Evolutionary conservation across 2,797 vertebrate genomes (phyloP), one percentile per base, ranked within the genome.

Genomic region (Lagodon rhomboides): DNA sequence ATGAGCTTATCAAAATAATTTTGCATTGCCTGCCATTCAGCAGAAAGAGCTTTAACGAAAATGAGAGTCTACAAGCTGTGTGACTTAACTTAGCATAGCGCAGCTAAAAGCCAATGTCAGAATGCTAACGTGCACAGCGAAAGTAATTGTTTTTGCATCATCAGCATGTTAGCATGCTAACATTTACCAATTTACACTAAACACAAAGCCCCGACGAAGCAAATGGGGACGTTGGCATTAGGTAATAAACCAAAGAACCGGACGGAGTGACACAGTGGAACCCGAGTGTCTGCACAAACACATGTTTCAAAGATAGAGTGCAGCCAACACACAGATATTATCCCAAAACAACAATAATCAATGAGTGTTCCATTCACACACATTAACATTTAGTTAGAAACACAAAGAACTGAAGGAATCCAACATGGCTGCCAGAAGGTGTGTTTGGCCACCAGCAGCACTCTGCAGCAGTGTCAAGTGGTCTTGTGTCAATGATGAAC

Each of bases 341-440:
- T 38, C 44, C 27, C 54, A 61, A 49, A 30, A 38, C 25, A 30
- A 38, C 22, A 13, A 22, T 22, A 11, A 30, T n/a, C 18, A n/a
- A 20, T 46, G 60, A 53, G 15, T 3, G n/a, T 49, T 65, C 20
- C 61, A 71, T 20, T 46, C 61, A 67, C 62, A 65, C 34, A 72
- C 50, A 43, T 5, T 1, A 22, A 67, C 30, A 55, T 47, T 67
- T 50, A 34, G 56, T 43, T n/a, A 41, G 47, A 68, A 53, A 56
- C 63, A 50, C 23, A 50, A 25, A 27, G n/a, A 72, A 53, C 58
- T 43, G 54, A 56, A 44, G 6, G 46, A 74, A 80, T 73, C 73
- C 55, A 74, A 67, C 22, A 74, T 61, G 60, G 55, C 61, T 30
- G 60, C 60, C 73, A 50, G 46, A 59, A 15, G 12, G 18, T 38